These are phyloP conservation scores for Astyanax mexicanus DNA, from an alignment of 2,797 vertebrate genomes.

Conservation along the genomic window DNA sequence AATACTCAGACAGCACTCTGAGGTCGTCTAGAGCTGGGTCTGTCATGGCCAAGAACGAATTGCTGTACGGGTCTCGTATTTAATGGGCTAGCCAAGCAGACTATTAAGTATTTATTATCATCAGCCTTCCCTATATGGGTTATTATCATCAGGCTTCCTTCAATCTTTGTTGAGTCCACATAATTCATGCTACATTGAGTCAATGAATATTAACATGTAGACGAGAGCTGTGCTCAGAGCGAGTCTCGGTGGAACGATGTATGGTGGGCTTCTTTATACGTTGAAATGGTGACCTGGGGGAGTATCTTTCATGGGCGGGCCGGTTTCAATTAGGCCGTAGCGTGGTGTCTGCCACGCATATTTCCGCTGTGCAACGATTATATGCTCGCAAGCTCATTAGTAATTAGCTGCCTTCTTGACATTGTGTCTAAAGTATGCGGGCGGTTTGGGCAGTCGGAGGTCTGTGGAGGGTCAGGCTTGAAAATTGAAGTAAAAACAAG, in stretches of 20 bases:
- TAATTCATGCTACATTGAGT: constrained; percentile 30
- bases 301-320: not conserved
- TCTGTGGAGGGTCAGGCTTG: not conserved
- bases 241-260: not conserved
- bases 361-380: not conserved
- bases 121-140: constrained; percentile 19
- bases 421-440: not conserved
- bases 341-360: not conserved
- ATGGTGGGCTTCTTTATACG: not conserved
- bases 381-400: not conserved
- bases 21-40: not conserved
- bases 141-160: constrained; percentile 15
- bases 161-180: constrained; percentile 30
- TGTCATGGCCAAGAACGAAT: constrained; percentile 27
- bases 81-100: constrained; percentile 23
- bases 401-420: constrained; percentile 1
- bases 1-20: constrained; percentile 3
- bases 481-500: not conserved
- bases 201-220: constrained; percentile 29
- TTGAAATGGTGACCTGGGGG: constrained; percentile 20
- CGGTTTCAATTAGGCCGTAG: constrained; percentile 1
- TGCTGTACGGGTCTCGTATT: constrained; percentile 22
- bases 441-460: not conserved
- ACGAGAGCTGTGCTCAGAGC: constrained; percentile 6
- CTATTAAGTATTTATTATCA: constrained; percentile 40